phyloP scores from a whole-genome alignment of 2,888 invertebrate genomes.

The Cerastoderma edule region DNA sequence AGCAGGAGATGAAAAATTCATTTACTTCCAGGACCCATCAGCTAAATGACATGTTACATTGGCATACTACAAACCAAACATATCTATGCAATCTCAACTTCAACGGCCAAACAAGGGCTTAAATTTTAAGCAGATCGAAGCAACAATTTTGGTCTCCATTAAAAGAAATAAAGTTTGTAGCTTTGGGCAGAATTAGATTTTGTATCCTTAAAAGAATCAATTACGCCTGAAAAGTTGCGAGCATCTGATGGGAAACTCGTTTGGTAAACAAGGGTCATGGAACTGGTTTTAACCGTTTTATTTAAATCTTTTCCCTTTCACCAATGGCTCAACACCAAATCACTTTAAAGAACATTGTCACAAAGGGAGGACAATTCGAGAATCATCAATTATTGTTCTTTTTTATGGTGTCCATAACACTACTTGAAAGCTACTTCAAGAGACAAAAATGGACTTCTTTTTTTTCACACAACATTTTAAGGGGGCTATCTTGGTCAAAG shows the following conservation, averaged over 20 bases:
- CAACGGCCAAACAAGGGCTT: conserved; percentile 17
- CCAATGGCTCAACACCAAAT: too few relatives aligned
- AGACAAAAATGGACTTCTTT: too few relatives aligned
- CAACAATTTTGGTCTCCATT: conserved; percentile 26
- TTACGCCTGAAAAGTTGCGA: conserved; percentile 18
- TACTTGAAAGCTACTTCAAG: too few relatives aligned
- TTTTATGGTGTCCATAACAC: too few relatives aligned
- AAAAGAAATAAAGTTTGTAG: conserved; percentile 28
- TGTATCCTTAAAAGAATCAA: conserved; percentile 23
- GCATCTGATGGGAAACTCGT: conserved; percentile 8
- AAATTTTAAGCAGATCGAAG: conserved; percentile 17
- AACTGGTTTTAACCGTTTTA: too few relatives aligned
- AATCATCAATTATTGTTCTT: too few relatives aligned
- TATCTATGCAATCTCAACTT: conserved; percentile 26
- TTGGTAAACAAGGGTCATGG: too few relatives aligned
- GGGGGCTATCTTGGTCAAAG: too few relatives aligned
- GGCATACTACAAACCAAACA: conserved; percentile 10
- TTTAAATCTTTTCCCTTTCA: too few relatives aligned
- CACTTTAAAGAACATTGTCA: too few relatives aligned
- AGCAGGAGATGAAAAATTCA: conserved; percentile 16
- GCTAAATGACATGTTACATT: conserved; percentile 23
- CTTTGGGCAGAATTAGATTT: conserved; percentile 22
- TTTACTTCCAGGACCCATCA: conserved; percentile 2
- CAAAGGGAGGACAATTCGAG: too few relatives aligned
- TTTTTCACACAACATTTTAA: too few relatives aligned